Evolutionary conservation across 2,797 vertebrate species (phyloP), one percentile per base, ranked within the genome.

Genomic region (Cephalopachus bancanus): DNA sequence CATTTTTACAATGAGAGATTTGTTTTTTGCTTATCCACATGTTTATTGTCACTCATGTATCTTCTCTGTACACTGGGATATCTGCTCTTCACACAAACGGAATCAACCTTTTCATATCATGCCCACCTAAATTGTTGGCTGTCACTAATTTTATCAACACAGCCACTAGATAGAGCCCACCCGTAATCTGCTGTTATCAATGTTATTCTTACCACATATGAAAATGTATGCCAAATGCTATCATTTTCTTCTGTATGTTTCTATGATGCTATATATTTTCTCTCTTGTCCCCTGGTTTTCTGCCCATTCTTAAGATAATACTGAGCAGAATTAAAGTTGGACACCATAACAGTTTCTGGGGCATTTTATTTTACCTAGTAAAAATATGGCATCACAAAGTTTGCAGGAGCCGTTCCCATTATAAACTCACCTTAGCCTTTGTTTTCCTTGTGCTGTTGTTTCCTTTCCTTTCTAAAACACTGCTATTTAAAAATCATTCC

Each of bases 101-200:
- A 55, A 89, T 92, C 95, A 92, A 95, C 44, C 22, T 91, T 92
- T 94, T 94, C n/a, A 19, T 93, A 78, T 78, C 62, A 15, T 84
- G 33, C 59, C 2, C 12, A 67, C 33, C 74, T 91, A 86, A 75
- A 53, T 76, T 92, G 7, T 75, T 65, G 30, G n/a, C 84, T 24
- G 28, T 59, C 20, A 69, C 51, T 95, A 37, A 22, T 94, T 96
- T 90, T 84, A 67, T 94, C n/a, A 59, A 30, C 6, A 94, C 17
- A 95, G 5, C 57, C 3, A 44, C 7, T 5, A 44, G 28, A 28
- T 83, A 80, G 4, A 85, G 44, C 9, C 59, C 64, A 75, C 67
- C 19, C 44, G 67, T 89, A 88, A 88, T 74, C 22, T 74, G 16
- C 33, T 53, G 10, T 62, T 96, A 62, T 16, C 91, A 85, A 89